These are phyloP conservation scores for Apodemia zela DNA, from an alignment of 2,888 invertebrate species.

Conservation along the genomic window DNA sequence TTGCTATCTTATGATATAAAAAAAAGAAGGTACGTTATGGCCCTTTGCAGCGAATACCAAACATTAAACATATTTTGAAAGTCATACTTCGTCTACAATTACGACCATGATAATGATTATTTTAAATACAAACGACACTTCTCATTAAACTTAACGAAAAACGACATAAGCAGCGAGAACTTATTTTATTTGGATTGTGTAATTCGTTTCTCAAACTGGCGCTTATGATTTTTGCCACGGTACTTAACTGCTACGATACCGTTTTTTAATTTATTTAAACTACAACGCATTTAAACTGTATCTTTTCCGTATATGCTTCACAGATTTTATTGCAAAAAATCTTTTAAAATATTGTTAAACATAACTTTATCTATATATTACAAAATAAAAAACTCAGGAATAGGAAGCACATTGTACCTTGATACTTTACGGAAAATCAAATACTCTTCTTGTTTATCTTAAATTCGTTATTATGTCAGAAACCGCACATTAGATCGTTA, in stretches of 20 bases:
- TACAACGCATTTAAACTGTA: not conserved
- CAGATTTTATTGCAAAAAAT: not conserved
- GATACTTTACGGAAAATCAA: not conserved
- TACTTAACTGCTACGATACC: not conserved
- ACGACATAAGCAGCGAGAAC: too few relatives aligned
- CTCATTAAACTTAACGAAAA: too few relatives aligned
- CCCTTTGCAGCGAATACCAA: too few relatives aligned
- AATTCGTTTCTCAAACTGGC: too few relatives aligned
- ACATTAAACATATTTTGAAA: too few relatives aligned
- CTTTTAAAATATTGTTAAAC: not conserved
- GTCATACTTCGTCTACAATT: too few relatives aligned
- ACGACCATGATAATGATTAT: too few relatives aligned
- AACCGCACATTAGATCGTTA: not conserved
- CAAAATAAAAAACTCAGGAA: not conserved
- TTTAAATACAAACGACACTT: too few relatives aligned
- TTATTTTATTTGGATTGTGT: too few relatives aligned
- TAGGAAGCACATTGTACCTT: conserved; percentile 2
- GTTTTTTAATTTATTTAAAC: not conserved
- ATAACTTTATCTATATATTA: not conserved
- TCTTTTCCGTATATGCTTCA: conserved; percentile 7
- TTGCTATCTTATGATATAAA: too few relatives aligned
- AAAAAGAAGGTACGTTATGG: too few relatives aligned
- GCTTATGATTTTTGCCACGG: too few relatives aligned
- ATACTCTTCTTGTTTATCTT: not conserved
- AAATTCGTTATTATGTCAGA: not conserved